Evolutionary conservation across 2,113 vertebrate species (phyloP).

Genomic region (Andinoacara biseriatus): DNA sequence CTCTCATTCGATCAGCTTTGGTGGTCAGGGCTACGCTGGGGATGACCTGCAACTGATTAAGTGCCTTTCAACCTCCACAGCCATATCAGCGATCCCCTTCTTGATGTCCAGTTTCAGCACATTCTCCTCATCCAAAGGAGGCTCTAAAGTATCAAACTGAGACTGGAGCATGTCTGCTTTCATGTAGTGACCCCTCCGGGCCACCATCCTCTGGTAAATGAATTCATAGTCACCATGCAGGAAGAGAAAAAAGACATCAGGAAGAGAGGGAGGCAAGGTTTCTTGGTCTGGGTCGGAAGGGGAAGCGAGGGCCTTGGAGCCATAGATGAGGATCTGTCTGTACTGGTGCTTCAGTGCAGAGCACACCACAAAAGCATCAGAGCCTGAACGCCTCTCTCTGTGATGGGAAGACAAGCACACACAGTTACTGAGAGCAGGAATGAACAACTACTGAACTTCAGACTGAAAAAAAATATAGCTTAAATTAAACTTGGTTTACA

Average conservation of each 20-base stretch:
- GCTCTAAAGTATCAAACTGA: conserved; percentile 87
- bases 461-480: not conserved
- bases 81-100: conserved; percentile 77
- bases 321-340: conserved; percentile 80
- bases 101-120: conserved; percentile 82
- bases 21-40: not conserved
- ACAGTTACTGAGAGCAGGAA: not conserved
- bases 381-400: conserved; percentile 78
- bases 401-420: not conserved
- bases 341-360: conserved; percentile 90
- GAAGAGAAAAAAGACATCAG: conserved; percentile 84
- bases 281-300: conserved; percentile 17
- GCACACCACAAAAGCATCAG: conserved; percentile 83
- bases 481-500: conserved; percentile 5
- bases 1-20: not conserved
- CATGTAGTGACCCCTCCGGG: conserved; percentile 89
- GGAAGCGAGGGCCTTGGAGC: conserved; percentile 51
- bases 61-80: conserved; percentile 70
- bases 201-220: conserved; percentile 80
- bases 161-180: conserved; percentile 83
- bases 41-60: conserved; percentile 45
- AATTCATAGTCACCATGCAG: conserved; percentile 82
- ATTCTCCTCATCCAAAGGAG: conserved; percentile 80
- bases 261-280: not conserved
- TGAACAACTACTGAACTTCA: not conserved